These are phyloP conservation scores for Protomyctophum bolini DNA, from an alignment of 2,113 vertebrate genomes.

Conservation along the genomic window DNA sequence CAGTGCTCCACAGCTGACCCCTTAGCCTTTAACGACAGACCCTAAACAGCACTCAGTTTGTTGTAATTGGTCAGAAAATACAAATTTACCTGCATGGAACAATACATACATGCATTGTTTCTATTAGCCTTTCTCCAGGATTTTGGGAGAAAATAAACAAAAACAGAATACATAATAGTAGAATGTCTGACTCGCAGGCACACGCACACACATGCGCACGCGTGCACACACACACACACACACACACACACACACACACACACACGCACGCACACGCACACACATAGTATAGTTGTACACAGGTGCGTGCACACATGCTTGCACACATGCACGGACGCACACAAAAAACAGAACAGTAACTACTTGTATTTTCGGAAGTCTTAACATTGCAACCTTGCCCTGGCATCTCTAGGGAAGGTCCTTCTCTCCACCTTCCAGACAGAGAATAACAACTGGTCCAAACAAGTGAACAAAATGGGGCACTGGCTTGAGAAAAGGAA, in stretches of 20 bases:
- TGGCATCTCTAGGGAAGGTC: slow-evolving; percentile 51
- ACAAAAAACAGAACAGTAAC: slow-evolving; percentile 14
- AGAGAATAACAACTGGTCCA: slow-evolving; percentile 64
- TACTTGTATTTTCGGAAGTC: slow-evolving; percentile 33
- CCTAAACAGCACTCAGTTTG: slow-evolving; percentile 16
- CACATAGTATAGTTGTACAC: no score
- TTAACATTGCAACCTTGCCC: slow-evolving; percentile 44
- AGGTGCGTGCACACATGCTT: no score
- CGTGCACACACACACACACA: no score
- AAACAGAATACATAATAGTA: no score
- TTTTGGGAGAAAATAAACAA: no score
- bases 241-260: no score
- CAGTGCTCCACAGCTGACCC: background rate
- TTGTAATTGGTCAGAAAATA: slow-evolving; percentile 16
- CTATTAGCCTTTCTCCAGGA: no score
- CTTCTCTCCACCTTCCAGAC: slow-evolving; percentile 33
- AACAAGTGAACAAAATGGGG: slow-evolving; percentile 31
- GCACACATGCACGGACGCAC: no score
- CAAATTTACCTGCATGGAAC: slow-evolving; percentile 12
- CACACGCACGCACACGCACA: no score
- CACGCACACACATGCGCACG: no score
- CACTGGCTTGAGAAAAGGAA: slow-evolving; percentile 41
- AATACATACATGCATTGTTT: background rate
- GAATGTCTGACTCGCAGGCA: no score
- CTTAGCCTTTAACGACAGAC: slow-evolving; percentile 26